Conservation (phyloP, 2,888 invertebrate species). For the Drosophila formosana region DNA sequence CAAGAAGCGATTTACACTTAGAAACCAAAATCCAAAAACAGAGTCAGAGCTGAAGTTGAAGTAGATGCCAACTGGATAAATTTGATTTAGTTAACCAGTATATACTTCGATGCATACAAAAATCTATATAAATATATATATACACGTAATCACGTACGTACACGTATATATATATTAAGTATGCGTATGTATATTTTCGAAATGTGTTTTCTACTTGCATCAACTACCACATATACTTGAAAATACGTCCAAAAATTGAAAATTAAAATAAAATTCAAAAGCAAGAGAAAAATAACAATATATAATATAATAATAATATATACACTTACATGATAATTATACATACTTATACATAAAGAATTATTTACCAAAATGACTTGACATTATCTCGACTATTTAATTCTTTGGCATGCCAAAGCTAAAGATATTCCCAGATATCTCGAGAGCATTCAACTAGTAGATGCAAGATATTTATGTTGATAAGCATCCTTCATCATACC, state of each 20-base stretch:
- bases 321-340: conserved; percentile 63
- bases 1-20: conserved; percentile 72
- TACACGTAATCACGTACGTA: conserved; percentile 55
- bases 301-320: conserved; percentile 35
- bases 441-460: conserved; percentile 19
- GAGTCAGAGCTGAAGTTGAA: conserved; percentile 17
- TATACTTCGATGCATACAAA: conserved; percentile 38
- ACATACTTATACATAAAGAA: conserved; percentile 61
- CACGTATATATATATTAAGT: conserved; percentile 49
- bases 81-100: conserved; percentile 62
- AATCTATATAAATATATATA: conserved; percentile 40
- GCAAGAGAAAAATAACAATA: conserved; percentile 53
- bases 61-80: conserved; percentile 54
- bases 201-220: conserved; percentile 79
- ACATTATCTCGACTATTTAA: conserved; percentile 30
- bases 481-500: conserved; percentile 1
- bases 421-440: conserved; percentile 25
- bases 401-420: conserved; percentile 41
- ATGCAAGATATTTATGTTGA: conserved; percentile 42
- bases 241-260: conserved; percentile 76
- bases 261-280: conserved; percentile 61
- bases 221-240: conserved; percentile 73
- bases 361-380: conserved; percentile 59
- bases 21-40: conserved; percentile 44
- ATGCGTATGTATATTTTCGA: conserved; percentile 76